Base-by-base conservation (phyloP, 2,113 vertebrate genomes). In the Atlantisia rogersi region DNA sequence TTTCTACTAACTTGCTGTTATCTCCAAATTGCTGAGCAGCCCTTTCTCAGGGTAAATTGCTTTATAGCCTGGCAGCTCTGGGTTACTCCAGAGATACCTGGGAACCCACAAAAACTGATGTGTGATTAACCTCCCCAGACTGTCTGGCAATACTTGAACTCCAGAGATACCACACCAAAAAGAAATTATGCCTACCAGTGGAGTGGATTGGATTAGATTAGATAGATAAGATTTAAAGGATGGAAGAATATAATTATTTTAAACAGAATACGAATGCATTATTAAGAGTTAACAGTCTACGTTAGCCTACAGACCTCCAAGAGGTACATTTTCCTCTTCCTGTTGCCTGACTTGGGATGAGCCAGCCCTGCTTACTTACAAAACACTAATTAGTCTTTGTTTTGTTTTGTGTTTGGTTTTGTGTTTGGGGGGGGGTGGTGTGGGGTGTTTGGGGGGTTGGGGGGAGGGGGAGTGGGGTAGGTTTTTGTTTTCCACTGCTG, bases 111-210 rank as follows among this genome's bases (percentile, higher is more conserved):
- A 26, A 86, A n/a, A 46, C 11, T 35, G 13, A 6, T 0, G 1
- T n/a, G 10, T 63, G 53, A 39, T 55, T 75, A 40, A 58, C 29
- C 29, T 35, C 25, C 5, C 9, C 0, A 0, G 12, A 19, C 32
- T 73, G 18, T 18, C 59, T 86, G 44, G 59, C 19, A 73, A 10
- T 35, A n/a, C 19, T 56, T 39, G 39, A 74, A 60, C 16, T 56
- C 13, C 26, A 86, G 39, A 82, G 77, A 65, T 69, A 29, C 19
- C 56, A 26, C 8, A 48, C 44, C 44, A 62, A 81, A 59, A 94
- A 46, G 9, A 4, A 1, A 26, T 32, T 9, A n/a, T 42, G 50
- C 44, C 39, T 80, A 39, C 50, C 44, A 46, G 44, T 46, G 17
- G 44, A 46, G 44, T 46, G 44, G 59, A 15, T 69, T 68, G 37